These are phyloP conservation scores for Cyprinella venusta DNA, from an alignment of 2,797 vertebrate genomes.

Conservation along the genomic window DNA sequence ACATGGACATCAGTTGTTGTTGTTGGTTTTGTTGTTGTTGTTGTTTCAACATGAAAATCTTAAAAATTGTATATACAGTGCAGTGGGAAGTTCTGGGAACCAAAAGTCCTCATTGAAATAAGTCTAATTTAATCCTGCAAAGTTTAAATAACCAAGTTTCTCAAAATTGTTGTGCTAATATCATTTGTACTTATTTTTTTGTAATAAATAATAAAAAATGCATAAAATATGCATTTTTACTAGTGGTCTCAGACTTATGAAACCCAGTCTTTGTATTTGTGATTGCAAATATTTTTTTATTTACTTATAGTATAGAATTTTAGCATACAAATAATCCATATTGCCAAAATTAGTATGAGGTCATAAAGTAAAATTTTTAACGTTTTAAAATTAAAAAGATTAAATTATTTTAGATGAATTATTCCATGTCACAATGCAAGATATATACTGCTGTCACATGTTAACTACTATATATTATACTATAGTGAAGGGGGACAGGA, in stretches of 20 bases:
- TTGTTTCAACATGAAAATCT: neutral
- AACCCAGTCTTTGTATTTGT: neutral
- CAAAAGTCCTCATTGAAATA: neutral
- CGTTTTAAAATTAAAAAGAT: neutral
- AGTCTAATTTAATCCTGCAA: neutral
- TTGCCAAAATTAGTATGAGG: neutral
- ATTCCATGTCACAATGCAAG: neutral
- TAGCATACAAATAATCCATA: neutral
- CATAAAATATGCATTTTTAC: neutral
- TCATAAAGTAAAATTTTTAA: neutral
- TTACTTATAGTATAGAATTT: neutral
- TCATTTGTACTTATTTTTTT: neutral
- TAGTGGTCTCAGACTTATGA: neutral
- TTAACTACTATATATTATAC: neutral
- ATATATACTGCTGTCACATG: neutral
- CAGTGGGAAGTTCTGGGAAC: neutral
- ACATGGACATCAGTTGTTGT: neutral
- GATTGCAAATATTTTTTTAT: neutral
- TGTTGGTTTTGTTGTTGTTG: neutral
- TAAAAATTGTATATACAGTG: neutral
- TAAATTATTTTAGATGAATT: neutral
- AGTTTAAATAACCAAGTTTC: neutral
- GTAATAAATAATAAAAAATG: neutral
- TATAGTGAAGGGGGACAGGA: neutral
- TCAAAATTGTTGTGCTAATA: neutral